phyloP scores from a whole-genome alignment of 2,888 invertebrate genomes.

The Dryomyza anilis region DNA sequence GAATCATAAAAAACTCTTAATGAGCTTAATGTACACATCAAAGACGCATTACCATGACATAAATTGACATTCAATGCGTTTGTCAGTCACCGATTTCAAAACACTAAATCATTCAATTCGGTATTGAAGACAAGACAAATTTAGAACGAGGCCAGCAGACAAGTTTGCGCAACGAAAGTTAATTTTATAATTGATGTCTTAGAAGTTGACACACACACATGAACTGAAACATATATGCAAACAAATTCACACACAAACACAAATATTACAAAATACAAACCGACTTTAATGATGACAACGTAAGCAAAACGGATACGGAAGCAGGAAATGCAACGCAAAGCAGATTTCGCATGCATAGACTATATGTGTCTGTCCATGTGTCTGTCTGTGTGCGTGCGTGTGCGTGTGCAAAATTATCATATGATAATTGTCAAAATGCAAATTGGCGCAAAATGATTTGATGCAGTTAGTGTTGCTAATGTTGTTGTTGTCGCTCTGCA shows the following conservation, averaged over 20 bases:
- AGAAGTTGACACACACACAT: neutral
- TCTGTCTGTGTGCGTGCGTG: neutral
- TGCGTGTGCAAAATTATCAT: conserved; percentile 4
- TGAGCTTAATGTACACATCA: too few species aligned
- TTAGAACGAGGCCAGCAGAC: neutral
- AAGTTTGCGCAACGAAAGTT: neutral
- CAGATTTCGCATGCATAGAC: conserved; percentile 17
- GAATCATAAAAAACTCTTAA: too few species aligned
- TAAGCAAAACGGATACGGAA: conserved; percentile 26
- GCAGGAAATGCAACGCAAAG: conserved; percentile 27
- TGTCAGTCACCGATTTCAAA: neutral
- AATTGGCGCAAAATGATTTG: conserved; percentile 9
- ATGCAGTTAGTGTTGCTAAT: neutral
- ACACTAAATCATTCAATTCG: neutral
- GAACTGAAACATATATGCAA: neutral
- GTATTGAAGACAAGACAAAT: neutral
- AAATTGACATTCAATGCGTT: too few species aligned
- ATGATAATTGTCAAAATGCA: conserved; percentile 14
- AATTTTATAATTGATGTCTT: conserved; percentile 25
- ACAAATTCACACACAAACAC: neutral
- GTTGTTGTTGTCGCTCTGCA: neutral
- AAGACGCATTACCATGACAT: too few species aligned
- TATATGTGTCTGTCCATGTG: neutral
- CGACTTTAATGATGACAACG: conserved; percentile 13
- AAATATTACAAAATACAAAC: neutral